These are phyloP conservation scores for Chionodraco myersi DNA, from an alignment of 2,113 vertebrate species.

Conservation along the genomic window DNA sequence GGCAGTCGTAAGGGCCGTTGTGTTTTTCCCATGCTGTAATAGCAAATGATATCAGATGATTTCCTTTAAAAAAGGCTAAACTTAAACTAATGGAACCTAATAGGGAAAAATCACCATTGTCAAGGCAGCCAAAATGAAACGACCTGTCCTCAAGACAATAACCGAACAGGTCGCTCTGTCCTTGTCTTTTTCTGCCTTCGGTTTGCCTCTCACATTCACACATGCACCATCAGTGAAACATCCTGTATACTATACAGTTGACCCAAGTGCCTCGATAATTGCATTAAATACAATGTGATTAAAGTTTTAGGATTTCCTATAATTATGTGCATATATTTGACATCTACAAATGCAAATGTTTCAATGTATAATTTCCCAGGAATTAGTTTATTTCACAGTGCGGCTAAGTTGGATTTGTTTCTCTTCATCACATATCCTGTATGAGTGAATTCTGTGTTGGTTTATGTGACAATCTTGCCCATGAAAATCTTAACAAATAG, in stretches of 20 bases:
- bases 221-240: neutral
- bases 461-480: neutral
- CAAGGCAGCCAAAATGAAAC: slow-evolving; percentile 35
- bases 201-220: slow-evolving; percentile 25
- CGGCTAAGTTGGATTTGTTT: neutral
- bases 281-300: neutral
- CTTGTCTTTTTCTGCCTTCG: slow-evolving; percentile 42
- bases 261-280: neutral
- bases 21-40: slow-evolving; percentile 22
- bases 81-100: slow-evolving; percentile 59
- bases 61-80: slow-evolving; percentile 54
- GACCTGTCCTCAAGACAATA: slow-evolving; percentile 26
- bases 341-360: neutral
- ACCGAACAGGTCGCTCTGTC: slow-evolving; percentile 46
- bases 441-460: neutral
- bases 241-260: neutral
- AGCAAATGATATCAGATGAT: slow-evolving; percentile 42
- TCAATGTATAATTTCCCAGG: neutral
- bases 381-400: neutral
- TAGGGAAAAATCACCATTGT: slow-evolving; percentile 61
- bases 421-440: neutral
- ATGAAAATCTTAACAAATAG: neutral
- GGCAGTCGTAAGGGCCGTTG: neutral
- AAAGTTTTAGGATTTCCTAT: neutral
- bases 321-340: slow-evolving; percentile 5